phyloP scores from a whole-genome alignment of 2,113 vertebrate species.

The Siniperca chuatsi region DNA sequence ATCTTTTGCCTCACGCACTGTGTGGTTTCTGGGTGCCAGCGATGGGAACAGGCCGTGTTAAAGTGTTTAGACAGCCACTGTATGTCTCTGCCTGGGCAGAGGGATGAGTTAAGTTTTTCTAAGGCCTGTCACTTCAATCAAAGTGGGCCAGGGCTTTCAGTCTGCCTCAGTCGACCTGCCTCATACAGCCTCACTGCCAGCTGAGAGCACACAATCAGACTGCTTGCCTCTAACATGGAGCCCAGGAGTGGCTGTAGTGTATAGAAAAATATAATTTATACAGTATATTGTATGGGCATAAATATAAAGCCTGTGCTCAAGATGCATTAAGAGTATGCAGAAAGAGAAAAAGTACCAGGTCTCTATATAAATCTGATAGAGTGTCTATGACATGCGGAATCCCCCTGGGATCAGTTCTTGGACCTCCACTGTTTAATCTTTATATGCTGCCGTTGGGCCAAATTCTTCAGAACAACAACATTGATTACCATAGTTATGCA shows the following conservation, averaged over 20 bases:
- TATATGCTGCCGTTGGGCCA: too few species aligned
- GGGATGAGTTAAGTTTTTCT: conserved; percentile 38
- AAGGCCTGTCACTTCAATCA: conserved; percentile 46
- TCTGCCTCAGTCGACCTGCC: background rate
- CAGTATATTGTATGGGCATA: background rate
- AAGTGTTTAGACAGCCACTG: conserved; percentile 32
- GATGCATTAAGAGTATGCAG: background rate
- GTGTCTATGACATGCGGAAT: too few species aligned
- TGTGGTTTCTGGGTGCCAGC: conserved; percentile 63
- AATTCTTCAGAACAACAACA: too few species aligned
- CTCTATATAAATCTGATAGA: too few species aligned
- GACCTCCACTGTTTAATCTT: too few species aligned
- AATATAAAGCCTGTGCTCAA: background rate
- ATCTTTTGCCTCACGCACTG: conserved; percentile 47
- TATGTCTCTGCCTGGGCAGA: conserved; percentile 15
- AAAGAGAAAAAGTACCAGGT: background rate
- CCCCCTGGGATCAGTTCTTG: too few species aligned
- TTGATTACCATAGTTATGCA: too few species aligned
- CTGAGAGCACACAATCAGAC: background rate
- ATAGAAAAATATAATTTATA: background rate
- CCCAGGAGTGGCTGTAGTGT: background rate
- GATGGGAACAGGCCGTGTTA: conserved; percentile 30
- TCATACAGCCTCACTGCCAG: conserved; percentile 11
- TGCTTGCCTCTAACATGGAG: background rate
- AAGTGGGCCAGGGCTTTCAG: conserved; percentile 25